Evolutionary conservation across 92 coral and sea anemone species (phyloP).

Genomic region (Paragorgia papillata): DNA sequence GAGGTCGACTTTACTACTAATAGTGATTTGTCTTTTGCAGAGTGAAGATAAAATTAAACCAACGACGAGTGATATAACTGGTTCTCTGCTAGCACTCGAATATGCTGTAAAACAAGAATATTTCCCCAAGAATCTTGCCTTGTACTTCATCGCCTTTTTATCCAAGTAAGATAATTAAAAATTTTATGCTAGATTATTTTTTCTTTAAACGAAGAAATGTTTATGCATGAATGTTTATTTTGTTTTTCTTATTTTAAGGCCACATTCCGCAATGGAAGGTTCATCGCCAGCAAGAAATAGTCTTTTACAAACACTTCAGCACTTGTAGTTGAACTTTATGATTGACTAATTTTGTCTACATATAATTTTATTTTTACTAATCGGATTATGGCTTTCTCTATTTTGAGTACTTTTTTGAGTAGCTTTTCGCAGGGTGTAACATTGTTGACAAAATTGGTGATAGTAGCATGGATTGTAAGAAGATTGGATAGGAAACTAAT

Average conservation of each 20-base stretch:
- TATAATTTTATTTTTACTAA: too few relatives aligned
- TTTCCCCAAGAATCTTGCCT: slow-evolving; percentile 78
- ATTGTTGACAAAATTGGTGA: too few relatives aligned
- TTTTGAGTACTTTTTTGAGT: too few relatives aligned
- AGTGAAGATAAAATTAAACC: slow-evolving; percentile 90
- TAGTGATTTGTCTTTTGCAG: slow-evolving; percentile 38
- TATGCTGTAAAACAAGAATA: slow-evolving; percentile 86
- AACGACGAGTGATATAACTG: slow-evolving; percentile 66
- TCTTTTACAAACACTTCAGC: slow-evolving; percentile 79
- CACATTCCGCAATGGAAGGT: slow-evolving; percentile 57
- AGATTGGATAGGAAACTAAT: too few relatives aligned
- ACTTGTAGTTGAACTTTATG: slow-evolving; percentile 36
- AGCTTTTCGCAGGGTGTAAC: too few relatives aligned
- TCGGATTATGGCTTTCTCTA: too few relatives aligned
- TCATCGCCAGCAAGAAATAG: slow-evolving; percentile 55
- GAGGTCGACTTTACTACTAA: too few relatives aligned
- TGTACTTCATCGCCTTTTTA: slow-evolving; percentile 81
- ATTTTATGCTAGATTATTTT: slow-evolving; percentile 3
- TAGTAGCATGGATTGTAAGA: too few relatives aligned
- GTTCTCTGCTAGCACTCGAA: slow-evolving; percentile 75
- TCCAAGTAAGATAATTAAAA: slow-evolving; percentile 63
- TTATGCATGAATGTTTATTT: neutral
- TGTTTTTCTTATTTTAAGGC: slow-evolving; percentile 49
- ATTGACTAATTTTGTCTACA: too few relatives aligned
- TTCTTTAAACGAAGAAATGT: neutral